Percentiles rank a stretch among this genome's conserved stretches.
Evolutionary conservation across 1,140 invertebrate genomes (phyloP).

Genomic region (Drosophila subpulchrella): DNA sequence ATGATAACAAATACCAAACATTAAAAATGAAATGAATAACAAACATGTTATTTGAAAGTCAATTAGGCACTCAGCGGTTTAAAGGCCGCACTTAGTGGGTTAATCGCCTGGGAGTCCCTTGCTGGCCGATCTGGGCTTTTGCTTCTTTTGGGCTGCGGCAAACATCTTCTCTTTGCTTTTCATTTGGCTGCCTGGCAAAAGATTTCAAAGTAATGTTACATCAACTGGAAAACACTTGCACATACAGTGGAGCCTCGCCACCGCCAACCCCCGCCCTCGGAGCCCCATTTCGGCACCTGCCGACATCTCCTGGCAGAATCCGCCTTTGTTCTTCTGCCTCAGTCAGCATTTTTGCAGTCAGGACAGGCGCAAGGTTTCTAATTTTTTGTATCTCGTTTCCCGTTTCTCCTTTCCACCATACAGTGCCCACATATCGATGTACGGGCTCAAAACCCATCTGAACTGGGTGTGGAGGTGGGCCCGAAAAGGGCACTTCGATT

Average conservation of each 20-base stretch:
- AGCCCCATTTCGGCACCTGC: slow-evolving; percentile 19
- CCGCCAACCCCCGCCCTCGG: neutral
- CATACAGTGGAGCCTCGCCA: slow-evolving; percentile 46
- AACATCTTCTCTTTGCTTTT: slow-evolving; percentile 81
- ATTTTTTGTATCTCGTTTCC: slow-evolving; percentile 13
- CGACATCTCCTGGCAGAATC: slow-evolving; percentile 53
- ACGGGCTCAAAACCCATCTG: slow-evolving; percentile 14
- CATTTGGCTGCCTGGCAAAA: slow-evolving; percentile 71
- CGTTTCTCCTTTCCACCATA: neutral
- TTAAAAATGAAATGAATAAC: too few species aligned
- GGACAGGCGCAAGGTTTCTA: slow-evolving; percentile 36
- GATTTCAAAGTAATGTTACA: slow-evolving; percentile 83
- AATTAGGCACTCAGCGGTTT: neutral
- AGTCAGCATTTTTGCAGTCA: slow-evolving; percentile 68
- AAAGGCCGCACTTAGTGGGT: slow-evolving; percentile 9
- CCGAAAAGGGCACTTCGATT: slow-evolving; percentile 10
- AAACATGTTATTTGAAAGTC: neutral
- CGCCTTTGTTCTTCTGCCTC: slow-evolving; percentile 79
- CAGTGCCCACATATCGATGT: slow-evolving; percentile 49
- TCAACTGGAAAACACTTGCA: slow-evolving; percentile 81
- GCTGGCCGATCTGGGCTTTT: slow-evolving; percentile 5
- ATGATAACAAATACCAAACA: too few species aligned
- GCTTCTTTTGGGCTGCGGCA: slow-evolving; percentile 42
- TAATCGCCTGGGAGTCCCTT: slow-evolving; percentile 14
- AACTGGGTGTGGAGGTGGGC: neutral